Percentiles rank a stretch among this genome's conserved stretches.
Conservation (phyloP, 2,888 invertebrate species). For the Helicoverpa assulta region DNA sequence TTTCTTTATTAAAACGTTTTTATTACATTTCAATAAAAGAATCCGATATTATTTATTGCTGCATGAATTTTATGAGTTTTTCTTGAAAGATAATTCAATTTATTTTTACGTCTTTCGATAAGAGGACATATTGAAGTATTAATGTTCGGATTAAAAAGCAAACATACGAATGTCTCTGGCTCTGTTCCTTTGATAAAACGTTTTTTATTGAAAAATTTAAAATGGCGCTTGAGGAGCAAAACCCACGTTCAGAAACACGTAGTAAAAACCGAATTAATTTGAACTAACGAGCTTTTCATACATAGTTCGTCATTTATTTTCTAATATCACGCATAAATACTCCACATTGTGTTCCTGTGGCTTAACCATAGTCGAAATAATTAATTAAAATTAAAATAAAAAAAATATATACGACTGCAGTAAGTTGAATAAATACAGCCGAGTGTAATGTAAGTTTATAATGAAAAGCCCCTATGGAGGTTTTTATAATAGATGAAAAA, state of each 20-base stretch:
- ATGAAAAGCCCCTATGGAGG: slow-evolving; percentile 89
- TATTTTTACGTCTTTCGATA: not conserved
- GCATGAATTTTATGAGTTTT: too few species aligned
- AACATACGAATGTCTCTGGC: not conserved
- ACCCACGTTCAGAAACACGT: slow-evolving; percentile 27
- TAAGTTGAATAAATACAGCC: slow-evolving; percentile 81
- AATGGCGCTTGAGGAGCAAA: slow-evolving; percentile 26
- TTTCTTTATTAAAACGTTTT: not conserved
- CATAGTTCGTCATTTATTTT: slow-evolving; percentile 58
- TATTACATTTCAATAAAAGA: too few species aligned
- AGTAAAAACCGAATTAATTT: slow-evolving; percentile 46
- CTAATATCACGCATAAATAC: slow-evolving; percentile 67
- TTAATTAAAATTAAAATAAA: slow-evolving; percentile 79
- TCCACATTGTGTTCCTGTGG: slow-evolving; percentile 86
- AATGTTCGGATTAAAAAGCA: not conserved
- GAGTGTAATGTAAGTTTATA: slow-evolving; percentile 89
- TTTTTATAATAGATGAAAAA: slow-evolving; percentile 86
- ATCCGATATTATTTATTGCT: too few species aligned
- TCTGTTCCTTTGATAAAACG: not conserved
- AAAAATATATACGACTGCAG: slow-evolving; percentile 82
- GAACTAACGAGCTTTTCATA: slow-evolving; percentile 58
- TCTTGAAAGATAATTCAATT: not conserved
- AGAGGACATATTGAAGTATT: not conserved
- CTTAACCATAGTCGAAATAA: slow-evolving; percentile 82
- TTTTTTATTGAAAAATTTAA: slow-evolving; percentile 2